Evolutionary conservation across 2,888 invertebrate genomes (phyloP).

Genomic region (Hemaris fuciformis): DNA sequence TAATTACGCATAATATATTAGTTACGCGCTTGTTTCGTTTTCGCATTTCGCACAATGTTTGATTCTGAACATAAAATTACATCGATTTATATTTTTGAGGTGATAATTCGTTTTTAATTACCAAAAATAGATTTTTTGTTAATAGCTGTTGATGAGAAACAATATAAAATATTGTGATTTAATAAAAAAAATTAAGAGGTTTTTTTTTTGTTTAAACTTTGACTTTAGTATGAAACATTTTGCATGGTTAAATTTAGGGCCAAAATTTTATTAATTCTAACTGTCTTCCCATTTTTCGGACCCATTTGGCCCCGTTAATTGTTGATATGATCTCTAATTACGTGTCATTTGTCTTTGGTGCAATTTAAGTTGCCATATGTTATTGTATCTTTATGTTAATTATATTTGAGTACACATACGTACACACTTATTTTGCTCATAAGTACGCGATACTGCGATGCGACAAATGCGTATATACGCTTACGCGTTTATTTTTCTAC

Average conservation of each 20-base stretch:
- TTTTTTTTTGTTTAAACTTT: too few species aligned
- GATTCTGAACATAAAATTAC: not conserved
- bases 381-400: constrained; percentile 12
- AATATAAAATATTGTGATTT: too few species aligned
- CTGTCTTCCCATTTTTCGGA: constrained; percentile 4
- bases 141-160: too few species aligned
- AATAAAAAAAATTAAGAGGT: too few species aligned
- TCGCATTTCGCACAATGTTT: constrained; percentile 1
- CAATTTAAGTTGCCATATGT: constrained; percentile 45
- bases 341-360: constrained; percentile 49
- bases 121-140: too few species aligned
- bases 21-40: not conserved
- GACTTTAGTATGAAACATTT: not conserved
- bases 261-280: not conserved
- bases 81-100: too few species aligned
- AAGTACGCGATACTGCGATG: not conserved
- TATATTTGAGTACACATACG: not conserved
- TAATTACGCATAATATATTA: not conserved
- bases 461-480: not conserved
- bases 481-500: too few species aligned
- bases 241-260: not conserved
- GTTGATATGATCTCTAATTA: constrained; percentile 41
- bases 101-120: too few species aligned
- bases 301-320: constrained; percentile 13
- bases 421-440: constrained; percentile 5